Evolutionary conservation across 2,113 vertebrate species (phyloP).

Genomic region (Leptobrachium ailaonicum): DNA sequence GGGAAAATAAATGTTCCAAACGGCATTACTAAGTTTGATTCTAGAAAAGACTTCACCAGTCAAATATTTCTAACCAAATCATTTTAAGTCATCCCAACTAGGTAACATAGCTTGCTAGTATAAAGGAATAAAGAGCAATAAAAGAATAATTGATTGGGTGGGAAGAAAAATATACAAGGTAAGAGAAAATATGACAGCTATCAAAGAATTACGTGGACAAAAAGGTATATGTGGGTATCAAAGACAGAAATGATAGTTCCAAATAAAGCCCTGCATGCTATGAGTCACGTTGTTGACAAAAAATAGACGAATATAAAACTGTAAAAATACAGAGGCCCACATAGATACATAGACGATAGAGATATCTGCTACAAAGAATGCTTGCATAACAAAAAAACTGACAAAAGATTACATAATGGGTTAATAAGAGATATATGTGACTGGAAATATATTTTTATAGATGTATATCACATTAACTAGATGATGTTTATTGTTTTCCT

Average conservation of each 20-base stretch:
- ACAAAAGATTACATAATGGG: background rate
- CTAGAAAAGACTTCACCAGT: slow-evolving; percentile 12
- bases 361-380: background rate
- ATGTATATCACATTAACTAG: no score
- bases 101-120: background rate
- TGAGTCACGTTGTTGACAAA: slow-evolving; percentile 26
- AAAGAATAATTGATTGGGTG: background rate
- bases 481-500: no score
- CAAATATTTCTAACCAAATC: background rate
- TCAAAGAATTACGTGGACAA: background rate
- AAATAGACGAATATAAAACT: background rate
- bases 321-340: background rate
- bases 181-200: background rate
- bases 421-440: background rate
- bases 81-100: background rate
- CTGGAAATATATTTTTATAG: background rate
- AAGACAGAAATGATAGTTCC: background rate
- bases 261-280: background rate
- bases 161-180: background rate
- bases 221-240: slow-evolving; percentile 1
- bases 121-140: background rate
- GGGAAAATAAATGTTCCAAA: background rate
- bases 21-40: background rate
- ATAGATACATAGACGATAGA: slow-evolving; percentile 11
- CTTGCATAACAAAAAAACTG: background rate